Base-by-base conservation (phyloP, 2,888 invertebrate genomes). In the Gortyna flavago region DNA sequence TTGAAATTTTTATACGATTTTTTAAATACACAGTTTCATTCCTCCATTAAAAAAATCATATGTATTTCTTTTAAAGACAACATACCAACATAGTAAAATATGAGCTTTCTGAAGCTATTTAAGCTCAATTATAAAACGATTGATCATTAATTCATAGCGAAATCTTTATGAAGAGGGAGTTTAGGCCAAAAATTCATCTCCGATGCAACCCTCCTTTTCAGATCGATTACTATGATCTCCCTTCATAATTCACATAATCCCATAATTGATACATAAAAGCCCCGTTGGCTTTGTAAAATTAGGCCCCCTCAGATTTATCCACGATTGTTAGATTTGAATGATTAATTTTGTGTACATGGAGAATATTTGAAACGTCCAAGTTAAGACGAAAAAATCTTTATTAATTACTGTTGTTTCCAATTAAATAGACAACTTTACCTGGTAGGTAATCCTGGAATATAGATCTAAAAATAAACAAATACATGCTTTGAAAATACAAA, bases 201-300 rank as follows among this genome's bases (percentile, higher is more conserved):
- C 75, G 83, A 87, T 85, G 82, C 92, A 87, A 87, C 88, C 92
- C 92, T 91, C 92, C 92, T 90, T 92, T 91, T 89, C 71, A 90
- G 91, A 93, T 94, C 94, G 94, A 94, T 94, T 92, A 93, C 92
- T 93, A 93, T 93, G 91, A 93, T 93, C 93, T 92, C 94, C 94
- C 95, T 93, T 93, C 92, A 93, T 93, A 93, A 93, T 94, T 92
- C 93, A 90, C 89, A 93, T 95, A 95, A 95, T 95, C 93, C 93
- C 91, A 91, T 95, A 95, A 95, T 95, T 95, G 95, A 95, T 95
- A 94, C 92, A 91, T 93, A 93, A 95, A 94, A 94, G 93, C 93
- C 89, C 87, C 87, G 88, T 88, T 95, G 92, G 93, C 93, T 95
- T 94, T 93, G 88, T 92, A 92, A 92, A 93, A 92, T 93, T 93